phyloP scores from a whole-genome alignment of 2,888 invertebrate genomes.

The Dynastes tityus region DNA sequence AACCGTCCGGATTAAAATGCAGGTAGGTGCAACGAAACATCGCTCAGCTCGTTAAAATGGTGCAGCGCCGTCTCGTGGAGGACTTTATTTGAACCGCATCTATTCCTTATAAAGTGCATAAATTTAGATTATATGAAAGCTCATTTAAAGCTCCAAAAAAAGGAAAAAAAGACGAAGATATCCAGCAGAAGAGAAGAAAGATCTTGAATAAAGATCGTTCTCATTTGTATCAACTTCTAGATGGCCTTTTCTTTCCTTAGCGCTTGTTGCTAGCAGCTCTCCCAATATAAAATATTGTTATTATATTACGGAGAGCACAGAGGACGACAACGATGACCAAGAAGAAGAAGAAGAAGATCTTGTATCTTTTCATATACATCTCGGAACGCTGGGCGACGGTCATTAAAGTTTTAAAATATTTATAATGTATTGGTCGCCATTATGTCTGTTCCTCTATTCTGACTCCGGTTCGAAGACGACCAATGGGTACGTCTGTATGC shows the following conservation, averaged over 20 bases:
- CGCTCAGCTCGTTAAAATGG: conserved; percentile 37
- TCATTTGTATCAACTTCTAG: conserved; percentile 54
- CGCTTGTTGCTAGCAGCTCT: conserved; percentile 45
- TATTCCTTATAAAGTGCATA: conserved; percentile 48
- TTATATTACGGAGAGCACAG: conserved; percentile 52
- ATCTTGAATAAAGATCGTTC: conserved; percentile 49
- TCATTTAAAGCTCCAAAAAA: conserved; percentile 13
- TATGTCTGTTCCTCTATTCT: conserved; percentile 49
- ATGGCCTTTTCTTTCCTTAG: conserved; percentile 42
- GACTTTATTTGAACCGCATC: conserved; percentile 31
- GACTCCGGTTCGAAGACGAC: not conserved
- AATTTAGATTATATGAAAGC: conserved; percentile 49
- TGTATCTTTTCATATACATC: too few species aligned
- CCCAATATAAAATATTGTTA: conserved; percentile 55
- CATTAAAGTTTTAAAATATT: conserved; percentile 60
- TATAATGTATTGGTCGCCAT: conserved; percentile 60
- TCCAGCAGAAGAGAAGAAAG: too few species aligned
- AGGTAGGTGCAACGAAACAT: not conserved
- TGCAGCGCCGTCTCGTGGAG: conserved; percentile 12
- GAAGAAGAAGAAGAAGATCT: too few species aligned
- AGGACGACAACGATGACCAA: too few species aligned
- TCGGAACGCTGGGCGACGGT: conserved; percentile 44
- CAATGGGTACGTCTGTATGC: not conserved
- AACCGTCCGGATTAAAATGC: too few species aligned
- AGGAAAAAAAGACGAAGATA: conserved; percentile 16